Evolutionary conservation across 2,888 invertebrate genomes (phyloP).

Genomic region (Lochmaea capreae): DNA sequence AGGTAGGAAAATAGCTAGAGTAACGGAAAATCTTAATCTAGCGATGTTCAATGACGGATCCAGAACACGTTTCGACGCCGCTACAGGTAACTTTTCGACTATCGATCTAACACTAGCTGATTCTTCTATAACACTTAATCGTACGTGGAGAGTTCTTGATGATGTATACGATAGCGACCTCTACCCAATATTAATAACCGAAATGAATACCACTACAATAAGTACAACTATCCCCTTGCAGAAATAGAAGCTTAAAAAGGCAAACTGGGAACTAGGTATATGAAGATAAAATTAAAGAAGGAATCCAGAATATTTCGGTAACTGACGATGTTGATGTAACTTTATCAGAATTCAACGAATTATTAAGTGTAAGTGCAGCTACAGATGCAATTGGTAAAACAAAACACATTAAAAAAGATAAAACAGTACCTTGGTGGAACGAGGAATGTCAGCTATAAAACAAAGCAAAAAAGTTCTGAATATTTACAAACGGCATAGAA

Average conservation of each 20-base stretch:
- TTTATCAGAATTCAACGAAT: not conserved
- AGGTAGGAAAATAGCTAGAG: slow-evolving; percentile 19
- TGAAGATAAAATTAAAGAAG: not conserved
- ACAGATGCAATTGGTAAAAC: no score
- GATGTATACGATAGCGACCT: not conserved
- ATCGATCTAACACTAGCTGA: no score
- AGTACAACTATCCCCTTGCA: not conserved
- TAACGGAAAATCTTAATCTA: no score
- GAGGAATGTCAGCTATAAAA: slow-evolving; percentile 12
- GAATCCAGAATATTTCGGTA: not conserved
- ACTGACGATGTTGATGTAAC: slow-evolving; percentile 1
- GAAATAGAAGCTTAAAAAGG: not conserved
- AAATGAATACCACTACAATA: not conserved
- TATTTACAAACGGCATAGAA: slow-evolving; percentile 11
- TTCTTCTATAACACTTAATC: not conserved
- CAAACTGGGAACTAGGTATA: not conserved
- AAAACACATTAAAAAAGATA: not conserved
- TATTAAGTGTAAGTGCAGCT: not conserved
- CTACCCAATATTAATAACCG: not conserved
- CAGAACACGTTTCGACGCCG: no score
- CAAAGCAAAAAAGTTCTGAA: slow-evolving; percentile 22
- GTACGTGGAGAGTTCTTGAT: not conserved
- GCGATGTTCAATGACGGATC: no score
- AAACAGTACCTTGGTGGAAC: slow-evolving; percentile 23
- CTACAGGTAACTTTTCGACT: no score